Conservation (phyloP, 2,113 vertebrate species). For the Myxocyprinus asiaticus region DNA sequence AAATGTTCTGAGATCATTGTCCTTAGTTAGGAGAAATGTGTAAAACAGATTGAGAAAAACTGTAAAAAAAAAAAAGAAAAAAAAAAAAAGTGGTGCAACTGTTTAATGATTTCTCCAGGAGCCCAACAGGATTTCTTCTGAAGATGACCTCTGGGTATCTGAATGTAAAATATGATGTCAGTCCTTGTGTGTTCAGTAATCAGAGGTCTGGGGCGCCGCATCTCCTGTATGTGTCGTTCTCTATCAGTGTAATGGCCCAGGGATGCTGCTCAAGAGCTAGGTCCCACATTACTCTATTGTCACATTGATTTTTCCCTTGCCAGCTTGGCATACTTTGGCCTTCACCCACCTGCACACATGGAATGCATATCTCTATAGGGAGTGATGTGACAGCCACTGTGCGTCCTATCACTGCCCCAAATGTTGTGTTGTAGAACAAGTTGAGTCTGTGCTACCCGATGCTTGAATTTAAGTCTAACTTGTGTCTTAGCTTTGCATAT, state of each 20-base stretch:
- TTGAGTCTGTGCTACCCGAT: conserved; percentile 45
- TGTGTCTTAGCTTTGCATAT: conserved; percentile 33
- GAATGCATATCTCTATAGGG: conserved; percentile 32
- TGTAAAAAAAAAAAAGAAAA: no score
- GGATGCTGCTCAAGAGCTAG: neutral
- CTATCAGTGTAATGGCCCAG: conserved; percentile 23
- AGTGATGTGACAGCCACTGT: conserved; percentile 48
- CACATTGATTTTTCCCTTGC: conserved; percentile 26
- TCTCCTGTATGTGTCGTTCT: conserved; percentile 38
- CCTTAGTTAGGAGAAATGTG: no score
- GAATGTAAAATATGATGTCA: conserved; percentile 28
- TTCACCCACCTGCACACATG: conserved; percentile 39
- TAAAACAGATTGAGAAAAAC: no score
- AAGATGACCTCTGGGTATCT: conserved; percentile 44
- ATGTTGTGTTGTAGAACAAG: conserved; percentile 35
- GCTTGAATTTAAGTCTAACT: conserved; percentile 60
- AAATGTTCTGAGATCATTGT: no score
- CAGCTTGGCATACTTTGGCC: neutral
- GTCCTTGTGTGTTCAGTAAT: conserved; percentile 35
- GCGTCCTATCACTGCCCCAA: conserved; percentile 12
- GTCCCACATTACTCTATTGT: conserved; percentile 31
- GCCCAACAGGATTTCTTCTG: neutral
- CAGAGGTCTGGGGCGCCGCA: conserved; percentile 29
- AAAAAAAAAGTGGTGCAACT: no score
- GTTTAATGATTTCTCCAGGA: neutral